Percentiles rank a stretch among this genome's conserved stretches.
These are phyloP conservation scores for Mohoua ochrocephala DNA, from an alignment of 2,113 vertebrate species.

Conservation along the genomic window DNA sequence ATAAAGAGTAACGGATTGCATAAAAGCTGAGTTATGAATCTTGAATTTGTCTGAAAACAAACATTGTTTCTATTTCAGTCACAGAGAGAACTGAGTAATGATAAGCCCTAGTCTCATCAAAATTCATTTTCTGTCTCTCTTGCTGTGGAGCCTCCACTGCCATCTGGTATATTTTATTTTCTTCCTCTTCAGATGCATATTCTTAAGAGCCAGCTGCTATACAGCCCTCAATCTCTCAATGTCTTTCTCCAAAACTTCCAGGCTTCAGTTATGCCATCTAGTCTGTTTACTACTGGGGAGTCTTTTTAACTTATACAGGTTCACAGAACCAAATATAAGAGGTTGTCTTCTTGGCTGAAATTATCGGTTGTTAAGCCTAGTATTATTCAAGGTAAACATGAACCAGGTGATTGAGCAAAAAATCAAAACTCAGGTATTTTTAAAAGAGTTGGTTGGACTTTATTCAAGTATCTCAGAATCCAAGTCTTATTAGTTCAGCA, in stretches of 20 bases:
- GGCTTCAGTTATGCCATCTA: not conserved
- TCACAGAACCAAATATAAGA: not conserved
- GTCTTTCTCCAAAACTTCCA: not conserved
- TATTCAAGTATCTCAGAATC: not conserved
- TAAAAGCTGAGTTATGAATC: not conserved
- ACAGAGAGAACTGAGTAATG: not conserved
- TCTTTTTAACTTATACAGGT: not conserved
- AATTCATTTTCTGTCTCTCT: slow-evolving; percentile 43
- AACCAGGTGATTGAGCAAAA: not conserved
- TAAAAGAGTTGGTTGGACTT: not conserved
- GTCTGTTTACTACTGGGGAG: not conserved
- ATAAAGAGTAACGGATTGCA: not conserved
- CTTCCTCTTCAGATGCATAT: slow-evolving; percentile 19
- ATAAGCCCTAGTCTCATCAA: not conserved
- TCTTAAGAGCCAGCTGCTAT: slow-evolving; percentile 34
- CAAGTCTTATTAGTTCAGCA: not conserved
- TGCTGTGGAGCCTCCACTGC: slow-evolving; percentile 19
- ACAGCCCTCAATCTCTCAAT: not conserved
- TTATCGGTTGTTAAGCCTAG: not conserved
- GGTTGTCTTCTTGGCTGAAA: not conserved
- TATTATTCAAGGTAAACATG: not conserved
- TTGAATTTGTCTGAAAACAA: slow-evolving; percentile 53
- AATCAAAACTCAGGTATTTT: not conserved
- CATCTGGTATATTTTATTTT: slow-evolving; percentile 62
- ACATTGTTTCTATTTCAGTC: slow-evolving; percentile 26